A percentile compares a stretch with the other conserved stretches of the same genome.
phyloP scores from a whole-genome alignment of 2,113 vertebrate genomes.

The Cinclus mexicanus region DNA sequence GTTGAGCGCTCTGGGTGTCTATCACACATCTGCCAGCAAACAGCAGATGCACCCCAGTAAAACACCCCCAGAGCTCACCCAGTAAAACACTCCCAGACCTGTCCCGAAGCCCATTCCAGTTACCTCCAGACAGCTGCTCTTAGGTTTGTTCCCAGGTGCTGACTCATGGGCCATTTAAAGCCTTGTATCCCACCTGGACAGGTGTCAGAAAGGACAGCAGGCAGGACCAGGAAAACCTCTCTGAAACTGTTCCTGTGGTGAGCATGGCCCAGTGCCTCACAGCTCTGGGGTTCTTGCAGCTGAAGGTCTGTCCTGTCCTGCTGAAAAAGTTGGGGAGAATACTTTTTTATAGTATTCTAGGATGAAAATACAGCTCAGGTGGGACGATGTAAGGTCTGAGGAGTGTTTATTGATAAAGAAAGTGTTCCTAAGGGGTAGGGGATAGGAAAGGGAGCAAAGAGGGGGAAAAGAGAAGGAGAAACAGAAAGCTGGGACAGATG shows the following conservation, averaged over 20 bases:
- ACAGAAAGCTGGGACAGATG: too few species aligned
- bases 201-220: background rate
- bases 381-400: too few species aligned
- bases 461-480: too few species aligned
- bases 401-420: too few species aligned
- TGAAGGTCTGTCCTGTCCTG: background rate
- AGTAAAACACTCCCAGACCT: background rate
- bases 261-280: accelerated
- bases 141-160: background rate
- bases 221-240: background rate
- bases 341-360: too few species aligned
- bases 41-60: background rate
- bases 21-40: background rate
- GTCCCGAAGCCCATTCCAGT: background rate
- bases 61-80: background rate
- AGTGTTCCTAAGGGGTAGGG: too few species aligned
- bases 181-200: background rate
- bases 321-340: too few species aligned
- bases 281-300: background rate
- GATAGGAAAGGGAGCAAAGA: too few species aligned
- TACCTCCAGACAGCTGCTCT: background rate
- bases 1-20: background rate
- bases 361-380: too few species aligned
- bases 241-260: background rate
- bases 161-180: background rate